phyloP scores from a whole-genome alignment of 2,797 vertebrate genomes.

The Enteromius treurensis region DNA sequence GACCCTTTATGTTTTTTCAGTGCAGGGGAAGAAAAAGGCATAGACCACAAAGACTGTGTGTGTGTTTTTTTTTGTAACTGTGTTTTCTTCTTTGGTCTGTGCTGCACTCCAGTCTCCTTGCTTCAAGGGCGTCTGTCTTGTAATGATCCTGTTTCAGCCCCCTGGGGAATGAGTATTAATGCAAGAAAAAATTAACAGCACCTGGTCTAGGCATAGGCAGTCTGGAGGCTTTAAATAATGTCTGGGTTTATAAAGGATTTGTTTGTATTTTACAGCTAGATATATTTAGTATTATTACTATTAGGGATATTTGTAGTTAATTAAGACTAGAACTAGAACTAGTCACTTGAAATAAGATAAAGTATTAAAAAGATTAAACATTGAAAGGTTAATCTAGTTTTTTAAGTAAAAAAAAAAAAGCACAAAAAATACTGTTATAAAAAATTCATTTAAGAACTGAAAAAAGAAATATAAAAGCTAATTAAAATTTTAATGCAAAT shows the following conservation, averaged over 20 bases:
- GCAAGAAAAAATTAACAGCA: conserved; percentile 13
- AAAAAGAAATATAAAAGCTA: too few relatives aligned
- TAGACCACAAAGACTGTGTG: conserved; percentile 14
- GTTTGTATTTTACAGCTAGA: background rate
- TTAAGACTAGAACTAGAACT: background rate
- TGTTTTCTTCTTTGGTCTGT: conserved; percentile 5
- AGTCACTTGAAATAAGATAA: background rate
- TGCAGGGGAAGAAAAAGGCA: conserved; percentile 15
- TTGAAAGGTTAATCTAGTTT: background rate
- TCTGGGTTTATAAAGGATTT: conserved; percentile 4
- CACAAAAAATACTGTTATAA: too few relatives aligned
- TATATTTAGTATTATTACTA: background rate
- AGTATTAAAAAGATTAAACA: background rate
- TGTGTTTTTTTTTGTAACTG: background rate
- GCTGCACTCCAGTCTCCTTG: conserved; percentile 32
- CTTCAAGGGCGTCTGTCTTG: conserved; percentile 49
- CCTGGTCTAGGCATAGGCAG: conserved; percentile 25
- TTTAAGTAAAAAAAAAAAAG: too few relatives aligned
- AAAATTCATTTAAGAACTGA: too few relatives aligned
- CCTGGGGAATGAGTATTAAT: conserved; percentile 11
- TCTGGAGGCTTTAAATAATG: background rate
- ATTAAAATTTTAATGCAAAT: too few relatives aligned
- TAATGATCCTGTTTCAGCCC: conserved; percentile 38
- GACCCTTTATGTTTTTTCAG: conserved; percentile 4
- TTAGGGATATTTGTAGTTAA: background rate